phyloP scores from a whole-genome alignment of 2,113 vertebrate species.

The Atherinomorus stipes region DNA sequence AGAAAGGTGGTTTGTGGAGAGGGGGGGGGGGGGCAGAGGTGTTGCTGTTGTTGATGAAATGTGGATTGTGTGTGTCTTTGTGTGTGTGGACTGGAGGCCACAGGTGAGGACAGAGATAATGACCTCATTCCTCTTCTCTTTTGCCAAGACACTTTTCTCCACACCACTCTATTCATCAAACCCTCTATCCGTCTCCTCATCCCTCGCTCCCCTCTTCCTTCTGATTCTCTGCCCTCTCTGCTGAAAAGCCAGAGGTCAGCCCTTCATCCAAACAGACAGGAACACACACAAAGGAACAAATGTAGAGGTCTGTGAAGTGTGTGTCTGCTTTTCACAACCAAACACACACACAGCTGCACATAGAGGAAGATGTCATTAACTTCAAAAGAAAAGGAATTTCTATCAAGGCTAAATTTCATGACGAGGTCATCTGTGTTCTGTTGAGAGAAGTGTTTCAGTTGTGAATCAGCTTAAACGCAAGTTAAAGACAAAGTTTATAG shows the following conservation, averaged over 20 bases:
- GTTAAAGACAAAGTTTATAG: neutral
- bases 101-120: conserved; percentile 80
- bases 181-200: conserved; percentile 59
- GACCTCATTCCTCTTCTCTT: conserved; percentile 81
- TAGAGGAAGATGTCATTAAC: conserved; percentile 27
- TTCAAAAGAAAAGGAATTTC: conserved; percentile 26
- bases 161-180: conserved; percentile 77
- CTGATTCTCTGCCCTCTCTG: conserved; percentile 57
- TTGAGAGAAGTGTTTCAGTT: too few relatives aligned
- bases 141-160: conserved; percentile 67
- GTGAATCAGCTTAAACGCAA: conserved; percentile 36
- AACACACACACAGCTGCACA: neutral
- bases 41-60: conserved; percentile 57
- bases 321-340: conserved; percentile 24
- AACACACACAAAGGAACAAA: conserved; percentile 44
- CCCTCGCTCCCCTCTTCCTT: conserved; percentile 39
- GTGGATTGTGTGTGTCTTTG: conserved; percentile 42
- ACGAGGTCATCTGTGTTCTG: conserved; percentile 18
- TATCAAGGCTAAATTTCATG: conserved; percentile 32
- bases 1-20: conserved; percentile 29
- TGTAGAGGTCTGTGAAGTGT: neutral
- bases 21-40: conserved; percentile 18
- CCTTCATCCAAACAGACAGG: conserved; percentile 61
- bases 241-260: conserved; percentile 74
- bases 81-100: conserved; percentile 63